Evolutionary conservation across 2,888 invertebrate genomes (phyloP), one percentile per base, ranked within the genome.

Genomic region (Dendrolimus pini): DNA sequence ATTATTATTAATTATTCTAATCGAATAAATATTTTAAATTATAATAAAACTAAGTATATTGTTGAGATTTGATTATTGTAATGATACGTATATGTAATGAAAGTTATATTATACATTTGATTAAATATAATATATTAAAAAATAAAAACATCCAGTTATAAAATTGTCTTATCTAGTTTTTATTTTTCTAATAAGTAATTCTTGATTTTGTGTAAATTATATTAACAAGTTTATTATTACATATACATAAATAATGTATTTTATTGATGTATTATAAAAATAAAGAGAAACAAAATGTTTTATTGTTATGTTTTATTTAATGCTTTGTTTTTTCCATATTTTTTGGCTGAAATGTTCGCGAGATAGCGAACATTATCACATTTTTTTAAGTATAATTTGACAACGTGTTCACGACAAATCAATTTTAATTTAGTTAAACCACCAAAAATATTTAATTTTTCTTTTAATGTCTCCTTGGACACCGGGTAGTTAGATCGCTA

Each of bases 231-330:
- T 83, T 80, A 76, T 77, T 75, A 80, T 82, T 78, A 81, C 78
- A 80, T 77, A 79, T 81, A 83, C 78, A n/a, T n/a, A 82, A 77
- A 83, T 78, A 65, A 82, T 80, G 83, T 86, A 85, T 84, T 84
- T 81, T 84, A 85, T 80, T 78, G 74, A 82, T 85, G 79, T 84
- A 85, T 78, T 78, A 75, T 80, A 82, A 72, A 62, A 75, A 71
- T 71, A 72, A 76, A 77, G 66, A 64, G 58, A 59, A 70, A 71
- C 70, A 71, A 75, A 74, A 59, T 59, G 56, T 54, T 59, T 10
- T n/a, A 47, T 54, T 12, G 7, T 41, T 59, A 41, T 52, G n/a
- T 58, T 56, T 54, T 2, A 52, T 52, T 10, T 9, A 30, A 30
- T 30, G 30, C 3, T 30, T 18, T 18, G 1, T 18, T 18, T 18